Base-by-base conservation (phyloP, 2,888 invertebrate species). In the Eugnorisma glareosa region DNA sequence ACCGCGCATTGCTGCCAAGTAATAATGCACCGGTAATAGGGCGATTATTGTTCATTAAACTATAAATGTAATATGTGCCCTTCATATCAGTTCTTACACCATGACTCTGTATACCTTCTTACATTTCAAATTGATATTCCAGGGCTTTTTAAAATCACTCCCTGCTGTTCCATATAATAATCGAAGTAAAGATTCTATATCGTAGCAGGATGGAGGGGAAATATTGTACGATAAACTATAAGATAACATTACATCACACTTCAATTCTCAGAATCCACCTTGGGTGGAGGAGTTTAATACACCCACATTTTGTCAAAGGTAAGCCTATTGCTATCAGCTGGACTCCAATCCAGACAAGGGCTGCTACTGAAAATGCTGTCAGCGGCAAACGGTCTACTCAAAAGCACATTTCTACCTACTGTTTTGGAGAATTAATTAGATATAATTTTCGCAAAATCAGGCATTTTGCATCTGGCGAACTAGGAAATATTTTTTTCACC, bases 1-100 rank as follows among this genome's bases (percentile, higher is more conserved):
- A 86, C 90, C 82, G 90, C 88, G 80, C 91, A 85, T 88, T 89
- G 91, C 91, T 90, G 91, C 90, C 80, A 89, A 89, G 89, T 90
- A 90, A 91, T 93, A 92, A 92, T 92, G 90, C 89, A 88, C 89
- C 89, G 89, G 90, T 93, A 93, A 93, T 90, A 92, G 89, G 85
- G 83, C 92, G 90, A 93, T 94, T 91, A 92, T 90, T 86, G 87
- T 82, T 84, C 76, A 89, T 86, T 87, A 89, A 83, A 90, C 87
- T 87, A 86, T 86, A 82, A 89, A 89, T 82, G 74, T 82, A 68
- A 81, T 79, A 40, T 72, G 15, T 57, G 57, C 77, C 51, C 37
- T 72, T 45, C 18, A 15, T 24, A 24, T 40, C 37, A 40, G 57
- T 67, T 61, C 13, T 57, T 28, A 35, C 61, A 57, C 21, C 63